Evolutionary conservation across 2,888 invertebrate species (phyloP).

Genomic region (Andrena praecox): DNA sequence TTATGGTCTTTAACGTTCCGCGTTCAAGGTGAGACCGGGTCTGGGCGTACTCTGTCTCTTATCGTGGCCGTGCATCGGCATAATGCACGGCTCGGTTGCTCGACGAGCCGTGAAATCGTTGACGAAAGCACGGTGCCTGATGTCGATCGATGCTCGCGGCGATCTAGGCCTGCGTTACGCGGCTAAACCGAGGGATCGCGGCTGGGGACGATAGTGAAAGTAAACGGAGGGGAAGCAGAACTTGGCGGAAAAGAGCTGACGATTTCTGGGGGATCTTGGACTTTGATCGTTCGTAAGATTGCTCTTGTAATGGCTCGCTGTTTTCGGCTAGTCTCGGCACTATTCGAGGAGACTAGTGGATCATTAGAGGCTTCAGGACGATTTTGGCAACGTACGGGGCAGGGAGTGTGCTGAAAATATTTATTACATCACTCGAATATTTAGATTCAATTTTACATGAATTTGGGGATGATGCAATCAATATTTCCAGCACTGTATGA

Average conservation of each 20-base stretch:
- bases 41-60: conserved; percentile 50
- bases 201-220: conserved; percentile 40
- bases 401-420: too few relatives aligned
- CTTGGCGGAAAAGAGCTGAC: not conserved
- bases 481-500: too few relatives aligned
- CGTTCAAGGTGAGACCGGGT: conserved; percentile 69
- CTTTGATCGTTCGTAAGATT: not conserved
- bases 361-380: not conserved
- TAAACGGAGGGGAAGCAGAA: conserved; percentile 18
- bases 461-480: too few relatives aligned
- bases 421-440: too few relatives aligned
- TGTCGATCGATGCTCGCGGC: conserved; percentile 45
- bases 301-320: not conserved
- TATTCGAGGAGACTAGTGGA: too few relatives aligned
- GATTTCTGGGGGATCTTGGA: not conserved
- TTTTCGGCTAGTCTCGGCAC: too few relatives aligned
- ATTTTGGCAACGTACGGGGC: too few relatives aligned
- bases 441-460: too few relatives aligned
- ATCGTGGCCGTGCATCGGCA: conserved; percentile 64
- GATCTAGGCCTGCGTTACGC: conserved; percentile 18
- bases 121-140: conserved; percentile 68
- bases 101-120: conserved; percentile 76
- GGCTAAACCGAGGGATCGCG: conserved; percentile 12
- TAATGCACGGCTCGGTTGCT: conserved; percentile 69
- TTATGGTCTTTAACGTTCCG: conserved; percentile 67